Evolutionary conservation across 53 echinoderm and acorn worm genomes (phyloP).

Genomic region (Mesocentrotus franciscanus): DNA sequence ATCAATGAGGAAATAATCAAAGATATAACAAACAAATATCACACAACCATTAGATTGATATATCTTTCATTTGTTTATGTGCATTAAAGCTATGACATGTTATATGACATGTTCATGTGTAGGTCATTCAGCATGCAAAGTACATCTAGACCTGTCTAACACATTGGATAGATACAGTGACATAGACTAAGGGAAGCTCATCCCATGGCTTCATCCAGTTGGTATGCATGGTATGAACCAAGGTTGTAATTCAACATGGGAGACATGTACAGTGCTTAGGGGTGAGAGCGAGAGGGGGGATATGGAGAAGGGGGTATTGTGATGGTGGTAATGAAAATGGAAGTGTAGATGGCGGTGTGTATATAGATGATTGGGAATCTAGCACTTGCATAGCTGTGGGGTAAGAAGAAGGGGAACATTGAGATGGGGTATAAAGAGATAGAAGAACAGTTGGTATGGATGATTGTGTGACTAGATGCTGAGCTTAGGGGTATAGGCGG

Average conservation of each 20-base stretch:
- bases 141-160: neutral
- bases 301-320: neutral
- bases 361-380: neutral
- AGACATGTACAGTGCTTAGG: conserved; percentile 30
- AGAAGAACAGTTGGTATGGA: too few relatives aligned
- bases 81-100: neutral
- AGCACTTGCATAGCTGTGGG: neutral
- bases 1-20: neutral
- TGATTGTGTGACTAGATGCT: too few relatives aligned
- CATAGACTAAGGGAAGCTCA: neutral
- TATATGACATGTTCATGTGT: conserved; percentile 2
- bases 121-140: conserved; percentile 3
- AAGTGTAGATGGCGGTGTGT: neutral
- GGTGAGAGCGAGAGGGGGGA: neutral
- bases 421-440: too few relatives aligned
- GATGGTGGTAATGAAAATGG: neutral
- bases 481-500: too few relatives aligned
- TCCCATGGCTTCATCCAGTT: neutral
- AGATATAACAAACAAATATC: neutral
- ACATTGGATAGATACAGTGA: neutral
- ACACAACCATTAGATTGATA: neutral
- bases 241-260: conserved; percentile 40
- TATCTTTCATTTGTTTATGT: conserved; percentile 12
- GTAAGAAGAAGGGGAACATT: neutral
- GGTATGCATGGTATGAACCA: conserved; percentile 60